These are phyloP conservation scores for Acanthurus lineatus DNA, from an alignment of 2,797 vertebrate species.

Conservation along the genomic window DNA sequence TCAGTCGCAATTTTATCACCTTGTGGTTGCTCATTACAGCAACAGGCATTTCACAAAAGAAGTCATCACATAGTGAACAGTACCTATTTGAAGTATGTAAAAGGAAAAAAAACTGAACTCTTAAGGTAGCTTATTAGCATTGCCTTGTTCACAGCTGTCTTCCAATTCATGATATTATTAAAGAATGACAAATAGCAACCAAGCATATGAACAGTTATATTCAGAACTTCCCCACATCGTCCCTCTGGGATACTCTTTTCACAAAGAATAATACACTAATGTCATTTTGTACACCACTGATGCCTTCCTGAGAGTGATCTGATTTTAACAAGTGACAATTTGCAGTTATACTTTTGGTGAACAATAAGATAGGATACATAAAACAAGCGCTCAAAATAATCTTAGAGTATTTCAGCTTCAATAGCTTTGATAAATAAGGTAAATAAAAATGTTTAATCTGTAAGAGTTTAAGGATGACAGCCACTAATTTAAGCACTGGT, in stretches of 20 bases:
- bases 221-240: not conserved
- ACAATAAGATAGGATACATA: not conserved
- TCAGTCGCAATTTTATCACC: constrained; percentile 13
- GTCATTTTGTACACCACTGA: not conserved
- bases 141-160: constrained; percentile 3
- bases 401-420: not conserved
- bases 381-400: constrained; percentile 8
- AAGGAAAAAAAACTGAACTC: not conserved
- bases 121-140: not conserved
- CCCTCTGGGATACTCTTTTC: not conserved
- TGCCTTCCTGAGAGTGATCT: constrained; percentile 10
- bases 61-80: not conserved
- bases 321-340: constrained; percentile 26
- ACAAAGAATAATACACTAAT: not conserved
- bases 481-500: not conserved
- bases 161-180: not conserved
- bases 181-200: constrained; percentile 9
- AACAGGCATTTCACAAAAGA: not conserved
- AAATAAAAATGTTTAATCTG: too few relatives aligned
- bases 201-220: not conserved
- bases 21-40: constrained; percentile 8
- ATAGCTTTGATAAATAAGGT: not conserved
- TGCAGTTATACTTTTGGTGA: constrained; percentile 1
- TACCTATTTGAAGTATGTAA: not conserved
- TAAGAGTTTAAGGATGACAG: not conserved